Evolutionary conservation across 2,113 vertebrate species (phyloP).

Genomic region (Argyrosomus japonicus): DNA sequence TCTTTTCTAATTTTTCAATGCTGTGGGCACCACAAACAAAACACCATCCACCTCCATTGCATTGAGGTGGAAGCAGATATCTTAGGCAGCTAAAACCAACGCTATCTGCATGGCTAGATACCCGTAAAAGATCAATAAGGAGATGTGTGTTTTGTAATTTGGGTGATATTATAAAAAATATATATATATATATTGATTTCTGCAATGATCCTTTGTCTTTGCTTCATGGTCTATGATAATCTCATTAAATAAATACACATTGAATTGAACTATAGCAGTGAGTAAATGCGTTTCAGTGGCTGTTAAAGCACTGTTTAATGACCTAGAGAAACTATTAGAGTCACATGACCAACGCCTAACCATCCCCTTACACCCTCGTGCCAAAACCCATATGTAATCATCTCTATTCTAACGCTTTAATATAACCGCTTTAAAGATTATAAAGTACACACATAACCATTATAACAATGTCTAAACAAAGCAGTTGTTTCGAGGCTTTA

Average conservation of each 20-base stretch:
- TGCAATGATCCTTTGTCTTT: neutral
- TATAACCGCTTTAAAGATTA: neutral
- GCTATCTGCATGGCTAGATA: no score
- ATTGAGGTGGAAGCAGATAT: no score
- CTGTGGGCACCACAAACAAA: no score
- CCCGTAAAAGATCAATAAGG: neutral
- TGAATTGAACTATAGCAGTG: no score
- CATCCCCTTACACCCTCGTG: neutral
- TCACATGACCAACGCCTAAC: neutral
- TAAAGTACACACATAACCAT: neutral
- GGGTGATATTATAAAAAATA: neutral
- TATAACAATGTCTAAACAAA: neutral
- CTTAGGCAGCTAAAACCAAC: no score
- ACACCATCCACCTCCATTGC: no score
- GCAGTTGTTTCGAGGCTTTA: neutral
- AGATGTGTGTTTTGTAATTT: neutral
- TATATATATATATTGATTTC: no score
- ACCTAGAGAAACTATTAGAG: no score
- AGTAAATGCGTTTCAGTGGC: no score
- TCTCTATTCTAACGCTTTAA: neutral
- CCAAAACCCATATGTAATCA: neutral
- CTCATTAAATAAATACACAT: neutral
- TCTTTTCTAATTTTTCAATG: no score
- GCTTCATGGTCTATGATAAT: neutral
- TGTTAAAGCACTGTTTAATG: no score